These are phyloP conservation scores for Drosophila peninsularis DNA, from an alignment of 2,888 invertebrate species.

Conservation along the genomic window DNA sequence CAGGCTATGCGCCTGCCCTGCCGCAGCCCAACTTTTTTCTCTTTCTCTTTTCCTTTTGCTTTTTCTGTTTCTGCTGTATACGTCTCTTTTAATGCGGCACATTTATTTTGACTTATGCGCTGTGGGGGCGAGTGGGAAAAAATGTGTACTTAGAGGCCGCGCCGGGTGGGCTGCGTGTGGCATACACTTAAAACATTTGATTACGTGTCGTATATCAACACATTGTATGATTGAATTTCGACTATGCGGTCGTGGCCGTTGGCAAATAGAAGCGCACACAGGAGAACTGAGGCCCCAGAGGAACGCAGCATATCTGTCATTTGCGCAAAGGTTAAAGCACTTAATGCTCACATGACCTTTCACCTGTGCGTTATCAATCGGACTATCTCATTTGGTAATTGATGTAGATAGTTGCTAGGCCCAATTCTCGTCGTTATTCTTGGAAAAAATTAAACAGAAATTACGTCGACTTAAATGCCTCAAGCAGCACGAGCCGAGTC, in stretches of 20 bases:
- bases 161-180: conserved; percentile 66
- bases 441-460: conserved; percentile 12
- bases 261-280: too few relatives aligned
- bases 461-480: not conserved
- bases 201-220: conserved; percentile 79
- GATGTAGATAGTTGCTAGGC: not conserved
- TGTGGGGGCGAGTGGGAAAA: not conserved
- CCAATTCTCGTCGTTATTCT: not conserved
- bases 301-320: not conserved
- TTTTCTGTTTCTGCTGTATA: conserved; percentile 13
- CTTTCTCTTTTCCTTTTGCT: not conserved
- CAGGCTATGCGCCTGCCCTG: conserved; percentile 25
- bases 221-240: conserved; percentile 70
- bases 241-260: conserved; percentile 42
- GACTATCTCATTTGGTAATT: not conserved
- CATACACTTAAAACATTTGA: conserved; percentile 75
- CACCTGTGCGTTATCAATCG: not conserved
- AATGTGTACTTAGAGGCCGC: conserved; percentile 20
- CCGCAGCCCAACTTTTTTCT: not conserved
- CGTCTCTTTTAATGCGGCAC: conserved; percentile 51
- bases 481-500: conserved; percentile 8
- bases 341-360: not conserved
- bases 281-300: not conserved
- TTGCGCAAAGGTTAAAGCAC: not conserved
- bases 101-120: conserved; percentile 54